phyloP scores from a whole-genome alignment of 2,888 invertebrate species.

The Agrochola lychnidis region DNA sequence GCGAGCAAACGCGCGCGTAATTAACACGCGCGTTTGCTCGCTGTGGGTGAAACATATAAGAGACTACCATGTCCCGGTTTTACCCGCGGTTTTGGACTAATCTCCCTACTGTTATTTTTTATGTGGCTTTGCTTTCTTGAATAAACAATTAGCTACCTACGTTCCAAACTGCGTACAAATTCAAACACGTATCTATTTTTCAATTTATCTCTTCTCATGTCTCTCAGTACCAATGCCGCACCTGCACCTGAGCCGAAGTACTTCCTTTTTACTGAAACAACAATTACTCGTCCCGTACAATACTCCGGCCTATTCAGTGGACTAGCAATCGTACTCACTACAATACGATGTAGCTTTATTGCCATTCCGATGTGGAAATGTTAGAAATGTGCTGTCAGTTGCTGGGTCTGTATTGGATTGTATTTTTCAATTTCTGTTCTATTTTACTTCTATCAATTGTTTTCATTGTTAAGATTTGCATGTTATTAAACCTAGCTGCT shows the following conservation, averaged over 20 bases:
- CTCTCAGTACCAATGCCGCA: slow-evolving; percentile 14
- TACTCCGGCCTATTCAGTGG: slow-evolving; percentile 41
- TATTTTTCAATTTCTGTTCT: slow-evolving; percentile 41
- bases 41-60: background rate
- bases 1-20: background rate
- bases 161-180: background rate
- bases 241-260: slow-evolving; percentile 22
- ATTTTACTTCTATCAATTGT: slow-evolving; percentile 11
- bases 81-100: background rate
- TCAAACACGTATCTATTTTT: background rate
- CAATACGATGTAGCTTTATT: slow-evolving; percentile 51
- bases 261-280: slow-evolving; percentile 49
- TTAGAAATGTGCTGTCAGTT: slow-evolving; percentile 38
- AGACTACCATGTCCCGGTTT: background rate
- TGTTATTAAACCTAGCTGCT: background rate
- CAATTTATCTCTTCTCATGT: background rate
- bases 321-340: slow-evolving; percentile 41
- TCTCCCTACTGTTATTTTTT: background rate
- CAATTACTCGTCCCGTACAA: slow-evolving; percentile 51
- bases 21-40: background rate
- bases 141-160: background rate
- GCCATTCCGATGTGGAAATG: slow-evolving; percentile 38
- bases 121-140: background rate
- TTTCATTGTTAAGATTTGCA: background rate
- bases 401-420: slow-evolving; percentile 34